phyloP scores from a whole-genome alignment of 2,797 vertebrate genomes.

The Falco rusticolus region DNA sequence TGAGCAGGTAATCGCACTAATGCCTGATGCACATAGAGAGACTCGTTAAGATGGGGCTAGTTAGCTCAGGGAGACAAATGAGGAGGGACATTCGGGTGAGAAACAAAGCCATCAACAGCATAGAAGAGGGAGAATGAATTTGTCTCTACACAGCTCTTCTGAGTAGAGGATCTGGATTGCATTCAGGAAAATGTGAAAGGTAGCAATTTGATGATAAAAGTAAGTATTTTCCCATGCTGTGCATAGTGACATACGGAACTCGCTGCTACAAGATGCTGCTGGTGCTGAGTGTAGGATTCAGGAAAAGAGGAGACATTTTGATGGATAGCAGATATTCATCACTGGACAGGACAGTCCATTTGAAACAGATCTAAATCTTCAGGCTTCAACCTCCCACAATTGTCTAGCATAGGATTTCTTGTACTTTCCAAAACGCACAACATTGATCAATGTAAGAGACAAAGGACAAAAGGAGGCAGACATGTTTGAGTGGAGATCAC shows the following conservation, averaged over 20 bases:
- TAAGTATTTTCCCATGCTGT: not conserved
- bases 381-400: not conserved
- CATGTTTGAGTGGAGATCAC: not conserved
- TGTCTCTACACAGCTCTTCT: not conserved
- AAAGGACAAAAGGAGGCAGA: constrained; percentile 20
- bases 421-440: not conserved
- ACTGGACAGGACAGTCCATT: not conserved
- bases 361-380: constrained; percentile 12
- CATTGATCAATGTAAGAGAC: not conserved
- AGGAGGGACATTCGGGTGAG: not conserved
- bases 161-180: not conserved
- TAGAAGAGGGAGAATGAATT: not conserved
- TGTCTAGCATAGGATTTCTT: not conserved
- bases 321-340: not conserved
- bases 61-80: not conserved
- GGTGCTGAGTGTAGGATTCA: not conserved
- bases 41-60: not conserved
- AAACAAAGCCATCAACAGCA: not conserved
- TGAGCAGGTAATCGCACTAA: not conserved
- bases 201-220: constrained; percentile 8
- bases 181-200: not conserved
- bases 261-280: not conserved
- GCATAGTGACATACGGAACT: not conserved
- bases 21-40: not conserved
- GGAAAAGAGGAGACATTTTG: not conserved